These are phyloP conservation scores for Zosterops hypoxanthus DNA, from an alignment of 2,113 vertebrate species.

Conservation along the genomic window DNA sequence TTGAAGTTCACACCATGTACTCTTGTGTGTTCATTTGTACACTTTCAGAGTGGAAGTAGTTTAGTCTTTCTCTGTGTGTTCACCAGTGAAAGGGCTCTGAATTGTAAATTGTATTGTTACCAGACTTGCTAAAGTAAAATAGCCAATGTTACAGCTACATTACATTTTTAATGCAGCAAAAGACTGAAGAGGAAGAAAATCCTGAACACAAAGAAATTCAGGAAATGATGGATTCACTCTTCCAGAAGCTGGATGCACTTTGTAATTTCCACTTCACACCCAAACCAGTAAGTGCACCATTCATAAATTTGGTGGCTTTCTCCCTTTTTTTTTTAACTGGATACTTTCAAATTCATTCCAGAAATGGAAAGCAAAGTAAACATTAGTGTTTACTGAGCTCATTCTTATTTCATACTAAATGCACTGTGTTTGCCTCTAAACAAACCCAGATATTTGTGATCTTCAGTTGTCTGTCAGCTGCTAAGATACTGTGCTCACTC, in stretches of 20 bases:
- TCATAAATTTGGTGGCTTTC: not conserved
- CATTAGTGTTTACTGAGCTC: not conserved
- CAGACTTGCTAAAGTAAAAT: not conserved
- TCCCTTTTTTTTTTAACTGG: not conserved
- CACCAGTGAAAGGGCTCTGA: not conserved
- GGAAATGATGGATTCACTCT: constrained; percentile 92
- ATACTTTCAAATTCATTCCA: not conserved
- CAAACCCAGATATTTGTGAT: not conserved
- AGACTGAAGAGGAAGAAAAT: constrained; percentile 88
- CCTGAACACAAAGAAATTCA: constrained; percentile 91
- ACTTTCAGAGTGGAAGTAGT: not conserved
- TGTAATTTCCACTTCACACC: constrained; percentile 97
- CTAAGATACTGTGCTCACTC: not conserved
- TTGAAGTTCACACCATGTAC: not conserved
- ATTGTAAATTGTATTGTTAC: not conserved
- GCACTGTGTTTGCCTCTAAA: not conserved
- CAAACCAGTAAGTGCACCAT: constrained; percentile 84
- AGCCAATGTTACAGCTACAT: not conserved
- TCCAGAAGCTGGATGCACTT: constrained; percentile 92
- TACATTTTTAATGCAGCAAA: constrained; percentile 75
- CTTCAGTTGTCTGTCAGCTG: not conserved
- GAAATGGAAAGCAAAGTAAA: not conserved
- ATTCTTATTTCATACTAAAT: not conserved
- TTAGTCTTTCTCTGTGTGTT: not conserved
- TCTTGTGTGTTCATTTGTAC: not conserved